phyloP scores from a whole-genome alignment of 2,113 vertebrate species.

The Lepisosteus osseus region DNA sequence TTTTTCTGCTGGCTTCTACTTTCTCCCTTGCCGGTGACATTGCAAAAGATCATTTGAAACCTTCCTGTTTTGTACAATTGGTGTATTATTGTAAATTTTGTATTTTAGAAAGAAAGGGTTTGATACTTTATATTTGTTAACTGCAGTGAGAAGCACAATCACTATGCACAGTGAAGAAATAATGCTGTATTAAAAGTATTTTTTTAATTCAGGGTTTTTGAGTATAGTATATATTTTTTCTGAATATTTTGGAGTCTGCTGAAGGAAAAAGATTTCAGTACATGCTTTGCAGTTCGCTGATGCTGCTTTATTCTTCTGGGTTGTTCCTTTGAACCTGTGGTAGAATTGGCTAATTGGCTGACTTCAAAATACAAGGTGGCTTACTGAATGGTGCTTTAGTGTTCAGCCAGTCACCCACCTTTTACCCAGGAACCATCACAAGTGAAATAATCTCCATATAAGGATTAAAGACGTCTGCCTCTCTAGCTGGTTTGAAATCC shows the following conservation, averaged over 20 bases:
- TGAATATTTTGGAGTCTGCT: too few relatives aligned
- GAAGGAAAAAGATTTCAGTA: too few relatives aligned
- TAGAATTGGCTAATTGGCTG: too few relatives aligned
- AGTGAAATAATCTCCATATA: slow-evolving; percentile 43
- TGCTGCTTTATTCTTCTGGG: too few relatives aligned
- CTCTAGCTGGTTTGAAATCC: slow-evolving; percentile 27
- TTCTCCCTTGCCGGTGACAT: slow-evolving; percentile 7
- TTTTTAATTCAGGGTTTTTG: not conserved
- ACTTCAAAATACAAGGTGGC: too few relatives aligned
- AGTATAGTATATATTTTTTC: not conserved
- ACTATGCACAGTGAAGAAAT: slow-evolving; percentile 44
- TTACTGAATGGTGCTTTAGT: too few relatives aligned
- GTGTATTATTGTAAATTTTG: slow-evolving; percentile 30
- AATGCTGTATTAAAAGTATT: slow-evolving; percentile 20
- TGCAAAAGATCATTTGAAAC: slow-evolving; percentile 1
- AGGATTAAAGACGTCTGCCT: slow-evolving; percentile 52
- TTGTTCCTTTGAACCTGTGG: too few relatives aligned
- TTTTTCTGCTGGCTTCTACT: slow-evolving; percentile 10
- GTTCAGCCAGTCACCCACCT: too few relatives aligned
- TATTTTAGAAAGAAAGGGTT: slow-evolving; percentile 19
- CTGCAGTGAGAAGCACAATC: slow-evolving; percentile 28
- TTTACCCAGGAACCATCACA: too few relatives aligned
- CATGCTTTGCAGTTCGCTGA: too few relatives aligned
- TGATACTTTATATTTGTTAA: slow-evolving; percentile 21
- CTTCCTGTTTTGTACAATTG: slow-evolving; percentile 27